These are phyloP conservation scores for Murina feae DNA, from an alignment of 2,113 vertebrate species.

Conservation along the genomic window DNA sequence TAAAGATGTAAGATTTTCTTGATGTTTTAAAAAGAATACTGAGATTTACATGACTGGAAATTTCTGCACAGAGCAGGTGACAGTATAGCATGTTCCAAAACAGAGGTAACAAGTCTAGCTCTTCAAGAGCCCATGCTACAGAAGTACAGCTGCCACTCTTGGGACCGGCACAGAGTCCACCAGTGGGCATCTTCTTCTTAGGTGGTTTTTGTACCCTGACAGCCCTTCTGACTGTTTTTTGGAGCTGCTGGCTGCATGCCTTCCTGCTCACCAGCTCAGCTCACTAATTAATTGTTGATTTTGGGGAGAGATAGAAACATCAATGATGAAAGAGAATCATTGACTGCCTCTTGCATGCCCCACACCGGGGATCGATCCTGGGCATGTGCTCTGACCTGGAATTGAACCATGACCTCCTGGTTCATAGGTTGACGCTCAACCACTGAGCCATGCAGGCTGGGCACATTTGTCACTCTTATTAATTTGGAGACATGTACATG, in stretches of 20 bases:
- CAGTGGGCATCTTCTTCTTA: background rate
- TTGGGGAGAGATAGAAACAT: too few species aligned
- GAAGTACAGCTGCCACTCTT: background rate
- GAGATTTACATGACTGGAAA: background rate
- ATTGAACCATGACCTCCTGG: too few species aligned
- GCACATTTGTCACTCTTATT: slow-evolving; percentile 13
- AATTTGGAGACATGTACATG: background rate
- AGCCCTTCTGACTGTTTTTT: background rate
- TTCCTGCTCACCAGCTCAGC: background rate
- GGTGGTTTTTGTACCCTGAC: background rate
- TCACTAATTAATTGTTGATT: background rate
- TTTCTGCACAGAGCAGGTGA: background rate
- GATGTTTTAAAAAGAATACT: background rate
- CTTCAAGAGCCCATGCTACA: background rate
- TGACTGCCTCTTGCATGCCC: too few species aligned
- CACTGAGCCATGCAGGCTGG: too few species aligned
- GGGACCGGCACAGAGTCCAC: background rate
- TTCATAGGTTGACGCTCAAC: too few species aligned
- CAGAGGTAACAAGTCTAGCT: background rate
- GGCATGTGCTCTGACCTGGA: too few species aligned
- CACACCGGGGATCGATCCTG: too few species aligned
- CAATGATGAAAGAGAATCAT: too few species aligned
- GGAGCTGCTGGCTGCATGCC: background rate
- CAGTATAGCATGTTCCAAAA: background rate
- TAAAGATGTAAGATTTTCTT: background rate